A percentile compares a stretch with the other conserved stretches of the same genome.
phyloP scores from a whole-genome alignment of 2,797 vertebrate species.

The Champsocephalus esox region DNA sequence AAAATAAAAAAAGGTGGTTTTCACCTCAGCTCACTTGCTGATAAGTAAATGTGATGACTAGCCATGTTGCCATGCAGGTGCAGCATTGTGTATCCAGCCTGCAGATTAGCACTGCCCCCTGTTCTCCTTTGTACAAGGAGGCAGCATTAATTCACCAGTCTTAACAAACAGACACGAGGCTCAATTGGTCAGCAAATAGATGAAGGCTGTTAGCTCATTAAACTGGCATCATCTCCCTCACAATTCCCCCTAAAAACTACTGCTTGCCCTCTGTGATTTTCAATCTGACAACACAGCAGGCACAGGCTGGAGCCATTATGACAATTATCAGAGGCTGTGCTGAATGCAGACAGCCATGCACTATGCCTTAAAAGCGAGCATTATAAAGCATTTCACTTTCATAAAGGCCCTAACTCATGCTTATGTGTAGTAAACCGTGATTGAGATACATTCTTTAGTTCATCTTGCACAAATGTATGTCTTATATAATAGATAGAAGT shows the following conservation, averaged over 20 bases:
- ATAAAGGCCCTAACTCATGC: neutral
- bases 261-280: slow-evolving; percentile 16
- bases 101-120: slow-evolving; percentile 25
- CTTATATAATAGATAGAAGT: neutral
- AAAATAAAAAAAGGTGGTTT: neutral
- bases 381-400: neutral
- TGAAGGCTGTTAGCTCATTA: slow-evolving; percentile 71
- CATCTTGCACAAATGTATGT: neutral
- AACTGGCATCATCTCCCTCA: slow-evolving; percentile 41
- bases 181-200: slow-evolving; percentile 67
- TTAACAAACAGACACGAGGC: slow-evolving; percentile 60
- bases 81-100: slow-evolving; percentile 34
- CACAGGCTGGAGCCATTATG: slow-evolving; percentile 13
- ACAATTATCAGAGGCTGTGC: slow-evolving; percentile 14
- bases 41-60: slow-evolving; percentile 11
- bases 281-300: slow-evolving; percentile 17
- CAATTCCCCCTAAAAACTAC: slow-evolving; percentile 25
- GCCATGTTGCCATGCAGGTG: neutral
- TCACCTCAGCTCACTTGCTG: neutral
- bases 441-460: neutral
- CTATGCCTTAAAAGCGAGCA: neutral
- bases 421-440: neutral
- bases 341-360: slow-evolving; percentile 8
- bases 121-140: slow-evolving; percentile 12
- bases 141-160: slow-evolving; percentile 26